These are phyloP conservation scores for Momotus momota DNA, from an alignment of 2,797 vertebrate species.

Conservation along the genomic window DNA sequence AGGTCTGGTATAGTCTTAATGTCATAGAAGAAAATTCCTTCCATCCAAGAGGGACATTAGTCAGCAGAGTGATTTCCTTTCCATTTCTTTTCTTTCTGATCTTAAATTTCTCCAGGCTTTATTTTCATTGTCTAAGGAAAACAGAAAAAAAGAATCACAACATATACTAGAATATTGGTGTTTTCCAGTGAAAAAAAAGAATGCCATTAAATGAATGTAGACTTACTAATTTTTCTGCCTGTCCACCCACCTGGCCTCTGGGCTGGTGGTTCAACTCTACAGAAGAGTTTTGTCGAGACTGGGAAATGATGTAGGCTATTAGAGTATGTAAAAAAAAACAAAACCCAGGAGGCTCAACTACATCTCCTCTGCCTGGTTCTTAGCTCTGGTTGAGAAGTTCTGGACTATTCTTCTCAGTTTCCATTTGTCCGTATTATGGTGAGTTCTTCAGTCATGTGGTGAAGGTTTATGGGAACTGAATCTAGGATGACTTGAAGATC, in stretches of 20 bases:
- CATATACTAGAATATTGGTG: rapidly evolving
- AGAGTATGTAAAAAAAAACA: background rate
- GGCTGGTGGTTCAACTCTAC: background rate
- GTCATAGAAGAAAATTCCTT: background rate
- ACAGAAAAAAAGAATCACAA: background rate
- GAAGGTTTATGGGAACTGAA: background rate
- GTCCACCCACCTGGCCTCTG: background rate
- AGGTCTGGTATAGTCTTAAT: background rate
- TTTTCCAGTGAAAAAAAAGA: background rate
- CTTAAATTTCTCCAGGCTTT: background rate
- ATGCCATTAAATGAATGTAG: background rate
- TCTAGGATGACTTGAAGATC: background rate
- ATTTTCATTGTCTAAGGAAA: background rate
- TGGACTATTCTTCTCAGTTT: background rate
- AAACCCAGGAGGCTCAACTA: background rate
- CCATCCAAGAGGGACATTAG: background rate
- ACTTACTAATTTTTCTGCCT: background rate
- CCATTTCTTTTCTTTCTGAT: background rate
- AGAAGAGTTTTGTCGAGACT: background rate
- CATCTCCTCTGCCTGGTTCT: background rate
- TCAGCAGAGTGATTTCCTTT: background rate
- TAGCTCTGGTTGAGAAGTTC: background rate
- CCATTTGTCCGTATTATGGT: rapidly evolving
- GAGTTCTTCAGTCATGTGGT: no score
- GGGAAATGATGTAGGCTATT: background rate